Evolutionary conservation across 2,113 vertebrate species (phyloP).

Genomic region (Salminus brasiliensis): DNA sequence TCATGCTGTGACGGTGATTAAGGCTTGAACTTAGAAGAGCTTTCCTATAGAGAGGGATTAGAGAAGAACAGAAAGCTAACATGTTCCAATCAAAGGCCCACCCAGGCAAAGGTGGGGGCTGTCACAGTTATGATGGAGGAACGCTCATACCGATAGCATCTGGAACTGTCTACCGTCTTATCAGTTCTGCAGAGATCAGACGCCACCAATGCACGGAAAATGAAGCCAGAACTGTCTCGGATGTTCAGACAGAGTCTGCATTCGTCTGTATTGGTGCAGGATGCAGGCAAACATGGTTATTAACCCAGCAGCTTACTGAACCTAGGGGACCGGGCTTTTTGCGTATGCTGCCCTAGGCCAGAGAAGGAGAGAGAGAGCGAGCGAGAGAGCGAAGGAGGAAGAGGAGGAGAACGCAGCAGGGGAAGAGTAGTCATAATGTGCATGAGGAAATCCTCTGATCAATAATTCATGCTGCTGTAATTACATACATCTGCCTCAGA

Average conservation of each 20-base stretch:
- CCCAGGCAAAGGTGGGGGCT: neutral
- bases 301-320: neutral
- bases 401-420: constrained; percentile 34
- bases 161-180: neutral
- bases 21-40: constrained; percentile 13
- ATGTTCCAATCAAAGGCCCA: neutral
- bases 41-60: constrained; percentile 20
- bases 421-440: constrained; percentile 33
- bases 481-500: constrained; percentile 45
- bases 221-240: neutral
- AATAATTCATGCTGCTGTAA: constrained; percentile 56
- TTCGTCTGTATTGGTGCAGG: neutral
- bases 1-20: constrained; percentile 25
- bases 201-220: neutral
- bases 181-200: neutral
- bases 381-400: neutral
- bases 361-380: neutral
- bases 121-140: neutral
- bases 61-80: neutral
- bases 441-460: constrained; percentile 53
- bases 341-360: constrained; percentile 13
- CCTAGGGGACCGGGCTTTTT: neutral
- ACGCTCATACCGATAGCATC: neutral
- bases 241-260: neutral
- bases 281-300: neutral